Evolutionary conservation across 1,140 invertebrate genomes (phyloP).

Genomic region (Teleogryllus occipitalis): DNA sequence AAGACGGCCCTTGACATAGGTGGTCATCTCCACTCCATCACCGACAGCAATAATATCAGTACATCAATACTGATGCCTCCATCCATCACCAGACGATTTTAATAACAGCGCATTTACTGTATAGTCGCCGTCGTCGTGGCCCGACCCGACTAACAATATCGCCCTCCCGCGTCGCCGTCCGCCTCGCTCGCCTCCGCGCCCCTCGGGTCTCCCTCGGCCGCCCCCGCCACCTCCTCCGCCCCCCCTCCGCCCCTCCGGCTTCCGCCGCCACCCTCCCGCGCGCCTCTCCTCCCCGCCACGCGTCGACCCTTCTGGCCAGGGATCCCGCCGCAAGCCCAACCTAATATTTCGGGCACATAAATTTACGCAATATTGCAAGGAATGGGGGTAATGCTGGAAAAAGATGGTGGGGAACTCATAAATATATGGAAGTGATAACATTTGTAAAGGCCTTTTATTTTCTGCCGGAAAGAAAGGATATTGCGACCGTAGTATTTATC

Average conservation of each 20-base stretch:
- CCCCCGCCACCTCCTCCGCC: conserved; percentile 8
- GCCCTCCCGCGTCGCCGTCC: background rate
- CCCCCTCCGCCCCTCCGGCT: background rate
- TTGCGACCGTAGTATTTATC: conserved; percentile 30
- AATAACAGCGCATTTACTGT: conserved; percentile 26
- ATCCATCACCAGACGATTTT: conserved; percentile 29
- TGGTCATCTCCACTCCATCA: conserved; percentile 23
- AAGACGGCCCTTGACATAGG: conserved; percentile 21
- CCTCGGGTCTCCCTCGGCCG: background rate
- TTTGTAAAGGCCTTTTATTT: conserved; percentile 32
- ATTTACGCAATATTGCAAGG: conserved; percentile 28
- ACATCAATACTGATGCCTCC: conserved; percentile 22
- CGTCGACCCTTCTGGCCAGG: conserved; percentile 6
- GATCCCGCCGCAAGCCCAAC: conserved; percentile 18
- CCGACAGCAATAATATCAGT: conserved; percentile 21
- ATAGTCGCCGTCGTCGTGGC: conserved; percentile 15
- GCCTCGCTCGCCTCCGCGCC: background rate
- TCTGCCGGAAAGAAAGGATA: conserved; percentile 29
- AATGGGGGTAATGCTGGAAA: conserved; percentile 28
- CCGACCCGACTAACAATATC: conserved; percentile 17
- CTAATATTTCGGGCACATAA: conserved; percentile 30
- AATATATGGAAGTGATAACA: conserved; percentile 33
- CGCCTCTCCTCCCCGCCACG: background rate
- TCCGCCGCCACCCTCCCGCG: background rate
- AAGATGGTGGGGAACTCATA: conserved; percentile 28